phyloP scores from a whole-genome alignment of 2,797 vertebrate species.

The Cirrhinus molitorella region DNA sequence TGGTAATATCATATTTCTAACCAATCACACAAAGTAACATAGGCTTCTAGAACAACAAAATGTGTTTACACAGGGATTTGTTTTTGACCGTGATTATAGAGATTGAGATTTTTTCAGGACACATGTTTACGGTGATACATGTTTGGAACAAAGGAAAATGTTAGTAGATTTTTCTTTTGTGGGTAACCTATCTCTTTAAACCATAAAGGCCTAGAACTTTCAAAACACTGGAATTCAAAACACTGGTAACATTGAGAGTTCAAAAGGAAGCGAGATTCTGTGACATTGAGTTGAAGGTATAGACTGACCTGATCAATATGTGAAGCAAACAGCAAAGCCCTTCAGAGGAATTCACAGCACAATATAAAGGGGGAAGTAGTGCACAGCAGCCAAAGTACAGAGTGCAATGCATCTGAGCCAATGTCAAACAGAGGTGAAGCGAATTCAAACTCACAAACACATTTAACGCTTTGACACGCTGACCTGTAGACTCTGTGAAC shows the following conservation, averaged over 20 bases:
- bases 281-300: conserved; percentile 57
- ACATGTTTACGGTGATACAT: neutral
- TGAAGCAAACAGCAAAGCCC: conserved; percentile 53
- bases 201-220: conserved; percentile 4
- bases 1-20: neutral
- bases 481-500: conserved; percentile 55
- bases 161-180: neutral
- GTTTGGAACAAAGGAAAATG: neutral
- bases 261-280: conserved; percentile 41
- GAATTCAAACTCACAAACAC: conserved; percentile 68
- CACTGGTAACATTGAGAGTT: conserved; percentile 19
- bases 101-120: neutral
- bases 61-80: neutral
- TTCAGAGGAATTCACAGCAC: conserved; percentile 51
- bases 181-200: neutral
- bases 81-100: neutral
- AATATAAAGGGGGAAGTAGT: conserved; percentile 19
- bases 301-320: conserved; percentile 63
- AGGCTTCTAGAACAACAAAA: neutral
- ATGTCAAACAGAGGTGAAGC: conserved; percentile 68
- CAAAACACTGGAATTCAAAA: conserved; percentile 4
- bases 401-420: conserved; percentile 66
- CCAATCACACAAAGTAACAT: neutral
- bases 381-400: conserved; percentile 11
- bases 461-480: conserved; percentile 65